Evolutionary conservation across 2,888 invertebrate genomes (phyloP), one percentile per base, ranked within the genome.

Genomic region (Dexiosoma caninum): DNA sequence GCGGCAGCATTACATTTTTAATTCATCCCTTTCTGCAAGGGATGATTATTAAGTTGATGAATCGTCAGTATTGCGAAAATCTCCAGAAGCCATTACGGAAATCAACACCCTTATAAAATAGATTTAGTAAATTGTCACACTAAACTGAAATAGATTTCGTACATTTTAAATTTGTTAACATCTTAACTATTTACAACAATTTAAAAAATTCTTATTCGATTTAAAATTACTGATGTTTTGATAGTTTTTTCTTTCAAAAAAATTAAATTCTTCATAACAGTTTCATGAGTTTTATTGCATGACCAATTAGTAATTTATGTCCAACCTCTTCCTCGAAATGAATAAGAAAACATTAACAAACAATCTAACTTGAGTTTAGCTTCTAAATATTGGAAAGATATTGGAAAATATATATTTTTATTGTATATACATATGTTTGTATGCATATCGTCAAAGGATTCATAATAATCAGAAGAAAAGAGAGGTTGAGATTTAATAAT

Each of bases 101-200:
- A 72, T 66, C 64, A 71, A 71, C 71, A 71, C 62, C 71, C 60
- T 51, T 42, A 71, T 71, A 71, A 71, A 71, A 7, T 37, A 14
- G 19, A 19, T n/a, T 12, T 4, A 10, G 4, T 42, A 21, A 60
- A 60, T 49, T 60, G 19, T 0, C 3, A 32, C 14, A 32, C 14
- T 69, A 55, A 69, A 55, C 55, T 32, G 0, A 32, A 21, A 44
- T 23, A 32, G 27, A 5, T 35, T 9, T 10, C 40, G 53, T 9
- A n/a, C 19, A n/a, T 27, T 57, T 40, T 16, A 2, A 51, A 16
- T 19, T 71, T 14, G 10, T 49, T 49, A 51, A 49, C 59, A 71
- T 37, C 40, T 57, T 12, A 6, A 16, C 6, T 42, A 42, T 42
- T 42, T 1, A 7, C 4, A 3, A 42, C 42, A 40, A 40, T 40